phyloP scores from a whole-genome alignment of 2,888 invertebrate genomes.

The Leptopterna dolabrata region DNA sequence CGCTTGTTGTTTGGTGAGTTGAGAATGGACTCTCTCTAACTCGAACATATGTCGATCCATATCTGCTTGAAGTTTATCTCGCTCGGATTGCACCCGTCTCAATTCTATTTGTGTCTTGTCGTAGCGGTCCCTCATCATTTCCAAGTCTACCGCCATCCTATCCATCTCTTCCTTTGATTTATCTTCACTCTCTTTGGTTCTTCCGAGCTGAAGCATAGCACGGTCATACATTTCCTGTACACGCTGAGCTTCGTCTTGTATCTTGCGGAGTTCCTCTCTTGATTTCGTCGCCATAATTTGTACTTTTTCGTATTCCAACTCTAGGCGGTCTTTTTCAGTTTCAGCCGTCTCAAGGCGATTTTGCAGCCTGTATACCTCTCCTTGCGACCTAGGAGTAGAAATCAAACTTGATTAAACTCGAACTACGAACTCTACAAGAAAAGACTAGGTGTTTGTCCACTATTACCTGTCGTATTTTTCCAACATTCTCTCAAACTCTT shows the following conservation, averaged over 20 bases:
- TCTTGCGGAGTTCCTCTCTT: constrained; percentile 85
- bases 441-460: background rate
- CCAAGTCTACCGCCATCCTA: constrained; percentile 80
- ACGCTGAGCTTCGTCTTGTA: constrained; percentile 86
- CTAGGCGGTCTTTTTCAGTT: constrained; percentile 87
- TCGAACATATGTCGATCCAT: constrained; percentile 87
- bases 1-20: constrained; percentile 85
- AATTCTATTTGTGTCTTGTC: constrained; percentile 89
- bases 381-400: constrained; percentile 78
- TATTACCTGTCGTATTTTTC: constrained; percentile 89
- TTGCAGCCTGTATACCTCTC: constrained; percentile 88
- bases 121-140: constrained; percentile 88
- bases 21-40: constrained; percentile 86
- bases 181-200: constrained; percentile 91
- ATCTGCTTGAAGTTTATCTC: constrained; percentile 87
- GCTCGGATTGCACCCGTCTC: constrained; percentile 83
- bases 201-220: constrained; percentile 83
- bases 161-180: constrained; percentile 88
- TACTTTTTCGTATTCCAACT: constrained; percentile 87
- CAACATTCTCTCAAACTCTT: constrained; percentile 91
- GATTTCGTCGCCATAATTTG: constrained; percentile 82
- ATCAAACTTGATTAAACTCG: constrained; percentile 16
- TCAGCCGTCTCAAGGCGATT: constrained; percentile 88
- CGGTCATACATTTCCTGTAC: constrained; percentile 91
- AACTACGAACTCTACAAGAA: constrained; percentile 21